Base-by-base conservation (phyloP, 2,888 invertebrate species). In the Euspilapteryx auroguttella region DNA sequence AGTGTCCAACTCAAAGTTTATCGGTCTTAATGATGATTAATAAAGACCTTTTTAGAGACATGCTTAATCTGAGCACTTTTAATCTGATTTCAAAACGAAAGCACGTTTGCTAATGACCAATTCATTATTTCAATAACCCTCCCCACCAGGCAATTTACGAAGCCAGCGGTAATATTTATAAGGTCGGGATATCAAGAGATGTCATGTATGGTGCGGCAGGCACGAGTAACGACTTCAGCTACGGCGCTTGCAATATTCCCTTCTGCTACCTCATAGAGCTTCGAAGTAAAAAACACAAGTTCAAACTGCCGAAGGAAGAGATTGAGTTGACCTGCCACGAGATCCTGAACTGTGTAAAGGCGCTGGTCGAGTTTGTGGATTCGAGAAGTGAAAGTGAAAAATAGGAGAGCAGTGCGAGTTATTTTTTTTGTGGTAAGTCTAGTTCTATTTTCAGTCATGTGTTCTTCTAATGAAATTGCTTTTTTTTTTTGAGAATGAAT, bases 191-290 rank as follows among this genome's bases (percentile, higher is more conserved):
- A 37, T 71, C 71, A 3, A 57, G 50, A 33, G 71, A 71, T 25
- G 61, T 71, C 1, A 65, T 73, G 65, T 66, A 66, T 28, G 53
- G 51, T 6, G 69, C 69, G 0, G 45, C 68, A 0, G 69, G 73
- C 2, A 69, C 71, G 12, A 73, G 69, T 36, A 56, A 55, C 11
- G 73, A 73, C 29, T 71, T 59, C 49, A 54, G 61, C 21, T 59
- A 69, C 34, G 63, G 61, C 0, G 45, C 32, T n/a, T 61, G 55
- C 1, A 47, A 55, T 3, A 64, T 71, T 12, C 73, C 69, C 0
- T 71, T 44, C 44, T 65, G 65, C 36, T 73, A 71, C 35, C 57
- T 69, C 6, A 54, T 73, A 10, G 71, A 73, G 36, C 45, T 73
- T 1, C 52, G 63, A 32, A 68, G 63, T 38, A 64, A 56, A 30